These are phyloP conservation scores for Gnatocerus cornutus DNA, from an alignment of 2,888 invertebrate genomes.

Conservation along the genomic window DNA sequence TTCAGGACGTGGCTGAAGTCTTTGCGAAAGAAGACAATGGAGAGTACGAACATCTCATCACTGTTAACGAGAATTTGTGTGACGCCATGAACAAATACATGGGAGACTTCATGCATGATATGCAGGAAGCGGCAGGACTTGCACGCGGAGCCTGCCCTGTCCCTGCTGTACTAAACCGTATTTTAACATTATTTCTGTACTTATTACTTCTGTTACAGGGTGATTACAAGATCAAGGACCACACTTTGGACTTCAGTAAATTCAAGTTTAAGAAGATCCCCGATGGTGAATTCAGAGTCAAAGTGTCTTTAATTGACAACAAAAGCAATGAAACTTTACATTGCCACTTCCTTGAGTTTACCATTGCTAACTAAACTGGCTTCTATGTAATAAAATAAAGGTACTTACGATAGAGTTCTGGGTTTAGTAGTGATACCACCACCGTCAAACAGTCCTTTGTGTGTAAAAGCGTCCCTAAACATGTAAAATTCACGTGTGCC, in stretches of 20 bases:
- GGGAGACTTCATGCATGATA: constrained; percentile 55
- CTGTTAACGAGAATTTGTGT: constrained; percentile 53
- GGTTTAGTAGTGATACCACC: constrained; percentile 70
- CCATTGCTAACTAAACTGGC: constrained; percentile 37
- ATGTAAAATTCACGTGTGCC: constrained; percentile 66
- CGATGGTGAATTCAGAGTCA: constrained; percentile 52
- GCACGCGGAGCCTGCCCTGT: constrained; percentile 54
- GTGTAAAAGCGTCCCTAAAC: constrained; percentile 69
- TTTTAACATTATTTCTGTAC: background rate
- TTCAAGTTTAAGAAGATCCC: constrained; percentile 55
- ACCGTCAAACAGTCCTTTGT: constrained; percentile 71
- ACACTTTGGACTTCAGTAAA: constrained; percentile 54
- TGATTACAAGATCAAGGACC: constrained; percentile 55
- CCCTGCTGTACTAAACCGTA: constrained; percentile 51
- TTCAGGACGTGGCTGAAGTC: constrained; percentile 51
- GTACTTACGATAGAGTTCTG: constrained; percentile 71
- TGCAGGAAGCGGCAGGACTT: constrained; percentile 57
- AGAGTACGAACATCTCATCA: constrained; percentile 52
- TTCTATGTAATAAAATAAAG: constrained; percentile 11
- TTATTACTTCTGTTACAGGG: constrained; percentile 51
- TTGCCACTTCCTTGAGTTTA: constrained; percentile 52
- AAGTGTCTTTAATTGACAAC: constrained; percentile 47
- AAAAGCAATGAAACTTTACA: constrained; percentile 52
- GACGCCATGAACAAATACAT: constrained; percentile 51
- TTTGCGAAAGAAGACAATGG: constrained; percentile 50